Evolutionary conservation across 2,797 vertebrate species (phyloP).

Genomic region (Arctocebus calabarensis): DNA sequence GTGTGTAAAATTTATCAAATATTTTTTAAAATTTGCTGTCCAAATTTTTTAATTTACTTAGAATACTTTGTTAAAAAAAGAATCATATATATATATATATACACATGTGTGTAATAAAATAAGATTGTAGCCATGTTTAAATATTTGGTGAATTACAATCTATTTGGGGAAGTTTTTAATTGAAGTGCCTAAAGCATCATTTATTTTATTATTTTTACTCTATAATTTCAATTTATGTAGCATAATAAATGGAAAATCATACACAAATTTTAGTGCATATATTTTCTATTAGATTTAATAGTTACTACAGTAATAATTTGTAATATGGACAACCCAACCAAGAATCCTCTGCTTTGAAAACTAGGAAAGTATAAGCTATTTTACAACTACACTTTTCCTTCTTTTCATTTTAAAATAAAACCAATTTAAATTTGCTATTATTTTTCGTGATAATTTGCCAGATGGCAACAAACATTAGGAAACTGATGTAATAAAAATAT

Average conservation of each 20-base stretch:
- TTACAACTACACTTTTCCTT: background rate
- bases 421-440: background rate
- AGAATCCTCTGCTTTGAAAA: background rate
- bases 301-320: background rate
- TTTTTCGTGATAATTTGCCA: background rate
- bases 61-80: background rate
- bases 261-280: background rate
- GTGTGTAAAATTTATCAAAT: background rate
- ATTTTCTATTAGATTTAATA: conserved; percentile 1
- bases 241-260: background rate
- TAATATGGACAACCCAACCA: background rate
- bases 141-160: background rate
- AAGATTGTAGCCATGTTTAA: background rate
- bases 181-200: background rate
- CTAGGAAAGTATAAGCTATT: background rate
- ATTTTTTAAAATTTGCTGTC: background rate
- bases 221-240: background rate
- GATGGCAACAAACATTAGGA: background rate
- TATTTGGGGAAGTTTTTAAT: background rate
- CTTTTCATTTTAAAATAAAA: background rate
- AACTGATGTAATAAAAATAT: background rate
- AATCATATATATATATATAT: background rate
- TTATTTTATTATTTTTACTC: background rate
- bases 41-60: background rate
- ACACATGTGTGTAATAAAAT: too few relatives aligned